A percentile compares a stretch with the other conserved stretches of the same genome.
These are phyloP conservation scores for Branchellion lobata DNA, from an alignment of 2,888 invertebrate genomes.

Conservation along the genomic window DNA sequence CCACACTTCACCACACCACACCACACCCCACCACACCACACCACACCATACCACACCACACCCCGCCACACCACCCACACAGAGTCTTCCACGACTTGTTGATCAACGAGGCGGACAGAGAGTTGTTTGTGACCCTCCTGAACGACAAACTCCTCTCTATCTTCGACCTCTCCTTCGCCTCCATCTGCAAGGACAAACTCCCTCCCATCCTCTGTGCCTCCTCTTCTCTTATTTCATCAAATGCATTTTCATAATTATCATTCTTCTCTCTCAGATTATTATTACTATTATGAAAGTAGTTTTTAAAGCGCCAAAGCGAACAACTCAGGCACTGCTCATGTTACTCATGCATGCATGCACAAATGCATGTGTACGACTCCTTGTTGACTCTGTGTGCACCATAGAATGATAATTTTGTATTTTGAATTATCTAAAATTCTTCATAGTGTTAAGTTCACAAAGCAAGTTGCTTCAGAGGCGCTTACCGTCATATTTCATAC, in stretches of 20 bases:
- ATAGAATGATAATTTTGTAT: too few species aligned
- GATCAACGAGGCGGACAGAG: constrained; percentile 75
- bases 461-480: too few species aligned
- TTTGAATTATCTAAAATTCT: too few species aligned
- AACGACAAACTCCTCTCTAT: constrained; percentile 75
- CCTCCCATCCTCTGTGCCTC: constrained; percentile 67
- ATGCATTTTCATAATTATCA: constrained; percentile 1
- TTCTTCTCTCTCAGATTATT: too few species aligned
- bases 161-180: constrained; percentile 78
- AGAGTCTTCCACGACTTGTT: constrained; percentile 81
- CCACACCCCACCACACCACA: background rate
- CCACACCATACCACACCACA: background rate
- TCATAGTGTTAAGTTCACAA: too few species aligned
- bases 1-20: background rate
- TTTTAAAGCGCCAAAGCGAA: too few species aligned
- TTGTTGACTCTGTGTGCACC: too few species aligned
- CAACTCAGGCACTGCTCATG: too few species aligned
- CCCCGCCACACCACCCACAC: constrained; percentile 15
- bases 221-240: background rate
- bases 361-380: too few species aligned
- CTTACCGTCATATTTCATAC: too few species aligned
- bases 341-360: too few species aligned
- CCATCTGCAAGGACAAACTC: constrained; percentile 73
- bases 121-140: constrained; percentile 74
- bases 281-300: too few species aligned